Evolutionary conservation across 2,113 vertebrate genomes (phyloP).

Genomic region (Gulo gulo): DNA sequence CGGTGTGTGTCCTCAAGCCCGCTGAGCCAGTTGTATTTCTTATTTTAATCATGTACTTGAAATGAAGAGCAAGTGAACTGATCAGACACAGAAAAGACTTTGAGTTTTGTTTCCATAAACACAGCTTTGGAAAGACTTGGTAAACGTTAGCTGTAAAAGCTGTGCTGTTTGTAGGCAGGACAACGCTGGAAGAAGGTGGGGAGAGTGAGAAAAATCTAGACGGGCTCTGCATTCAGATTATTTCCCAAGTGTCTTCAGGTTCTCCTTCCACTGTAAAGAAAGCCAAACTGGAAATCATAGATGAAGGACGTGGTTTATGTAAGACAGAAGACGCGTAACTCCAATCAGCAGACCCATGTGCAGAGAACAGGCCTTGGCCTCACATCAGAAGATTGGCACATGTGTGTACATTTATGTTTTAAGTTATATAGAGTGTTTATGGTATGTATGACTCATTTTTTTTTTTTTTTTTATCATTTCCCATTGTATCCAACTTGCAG

Average conservation of each 20-base stretch:
- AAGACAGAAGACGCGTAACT: slow-evolving; percentile 52
- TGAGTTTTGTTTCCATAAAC: not conserved
- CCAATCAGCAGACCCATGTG: slow-evolving; percentile 46
- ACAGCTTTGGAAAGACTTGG: not conserved
- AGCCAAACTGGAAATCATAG: slow-evolving; percentile 23
- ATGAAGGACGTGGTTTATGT: slow-evolving; percentile 59
- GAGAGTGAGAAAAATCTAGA: not conserved
- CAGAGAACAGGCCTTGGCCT: slow-evolving; percentile 33
- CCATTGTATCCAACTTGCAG: slow-evolving; percentile 45
- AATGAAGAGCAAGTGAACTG: not conserved
- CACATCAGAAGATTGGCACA: slow-evolving; percentile 67
- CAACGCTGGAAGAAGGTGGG: not conserved
- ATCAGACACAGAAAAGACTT: not conserved
- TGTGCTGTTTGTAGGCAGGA: not conserved
- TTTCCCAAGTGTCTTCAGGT: slow-evolving; percentile 8
- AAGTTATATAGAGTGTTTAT: slow-evolving; percentile 69
- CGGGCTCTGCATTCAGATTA: not conserved
- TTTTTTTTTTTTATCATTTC: slow-evolving; percentile 28
- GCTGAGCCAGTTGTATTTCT: not conserved
- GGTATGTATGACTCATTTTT: slow-evolving; percentile 54
- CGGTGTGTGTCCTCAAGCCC: not conserved
- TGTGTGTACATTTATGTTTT: slow-evolving; percentile 70
- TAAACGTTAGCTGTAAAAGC: not conserved
- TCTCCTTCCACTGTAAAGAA: slow-evolving; percentile 17
- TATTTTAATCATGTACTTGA: not conserved